Evolutionary conservation across 2,113 vertebrate species (phyloP).

Genomic region (Cyprinodon brontotheroides): DNA sequence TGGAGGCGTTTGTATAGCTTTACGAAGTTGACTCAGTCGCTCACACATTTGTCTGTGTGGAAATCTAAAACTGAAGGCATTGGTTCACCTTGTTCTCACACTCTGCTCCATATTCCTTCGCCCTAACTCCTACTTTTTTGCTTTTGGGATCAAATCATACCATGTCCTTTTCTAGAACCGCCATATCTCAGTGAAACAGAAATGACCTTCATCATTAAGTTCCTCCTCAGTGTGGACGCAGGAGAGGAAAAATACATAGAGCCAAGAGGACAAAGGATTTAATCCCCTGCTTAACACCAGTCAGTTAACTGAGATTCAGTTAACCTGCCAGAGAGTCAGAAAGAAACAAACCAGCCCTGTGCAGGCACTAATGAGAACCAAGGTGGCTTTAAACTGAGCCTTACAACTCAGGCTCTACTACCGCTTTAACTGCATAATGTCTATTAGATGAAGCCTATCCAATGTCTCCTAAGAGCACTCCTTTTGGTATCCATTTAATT

Average conservation of each 20-base stretch:
- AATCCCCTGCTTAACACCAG: conserved; percentile 54
- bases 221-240: conserved; percentile 31
- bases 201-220: conserved; percentile 4
- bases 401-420: neutral
- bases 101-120: too few species aligned
- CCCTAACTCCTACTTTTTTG: too few species aligned
- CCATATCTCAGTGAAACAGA: neutral
- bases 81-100: too few species aligned
- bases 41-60: too few species aligned
- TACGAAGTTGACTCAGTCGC: neutral
- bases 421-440: conserved; percentile 7
- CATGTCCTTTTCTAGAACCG: neutral
- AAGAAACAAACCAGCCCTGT: conserved; percentile 10
- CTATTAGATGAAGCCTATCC: conserved; percentile 53
- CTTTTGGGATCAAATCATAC: neutral
- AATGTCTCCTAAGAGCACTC: conserved; percentile 40
- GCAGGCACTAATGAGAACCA: conserved; percentile 31
- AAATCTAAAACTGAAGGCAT: too few species aligned
- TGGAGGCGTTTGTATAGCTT: conserved; percentile 35
- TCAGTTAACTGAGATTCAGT: conserved; percentile 47
- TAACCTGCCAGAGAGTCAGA: conserved; percentile 36
- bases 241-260: conserved; percentile 25
- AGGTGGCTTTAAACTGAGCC: conserved; percentile 41
- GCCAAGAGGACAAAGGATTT: conserved; percentile 46
- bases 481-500: conserved; percentile 56